Evolutionary conservation across 2,888 invertebrate genomes (phyloP).

Genomic region (Orthosia gothica): DNA sequence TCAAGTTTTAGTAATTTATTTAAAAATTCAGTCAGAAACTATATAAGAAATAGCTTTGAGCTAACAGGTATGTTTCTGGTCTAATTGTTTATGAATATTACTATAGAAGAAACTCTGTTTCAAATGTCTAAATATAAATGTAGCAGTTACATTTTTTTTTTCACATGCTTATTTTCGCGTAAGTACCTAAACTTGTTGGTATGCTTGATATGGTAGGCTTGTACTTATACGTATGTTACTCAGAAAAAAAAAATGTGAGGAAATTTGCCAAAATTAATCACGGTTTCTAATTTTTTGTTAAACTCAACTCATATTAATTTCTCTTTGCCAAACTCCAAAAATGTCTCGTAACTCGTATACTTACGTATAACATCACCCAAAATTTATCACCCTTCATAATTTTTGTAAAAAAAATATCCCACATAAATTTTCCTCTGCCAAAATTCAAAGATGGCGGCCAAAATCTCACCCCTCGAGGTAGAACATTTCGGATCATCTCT

Average conservation of each 20-base stretch:
- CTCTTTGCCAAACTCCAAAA: too few species aligned
- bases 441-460: constrained; percentile 63
- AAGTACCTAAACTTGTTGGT: too few species aligned
- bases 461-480: constrained; percentile 71
- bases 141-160: too few species aligned
- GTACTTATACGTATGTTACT: too few species aligned
- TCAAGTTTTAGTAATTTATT: not conserved
- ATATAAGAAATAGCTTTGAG: not conserved
- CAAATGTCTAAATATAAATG: too few species aligned
- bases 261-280: not conserved
- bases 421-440: constrained; percentile 25
- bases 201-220: too few species aligned
- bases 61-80: not conserved
- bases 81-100: not conserved
- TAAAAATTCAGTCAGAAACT: not conserved
- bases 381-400: not conserved
- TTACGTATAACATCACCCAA: too few species aligned
- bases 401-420: not conserved
- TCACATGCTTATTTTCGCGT: too few species aligned
- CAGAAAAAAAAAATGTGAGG: not conserved
- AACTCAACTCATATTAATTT: too few species aligned
- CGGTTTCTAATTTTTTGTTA: too few species aligned
- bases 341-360: too few species aligned
- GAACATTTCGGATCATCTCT: constrained; percentile 77
- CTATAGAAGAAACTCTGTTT: not conserved